phyloP scores from a whole-genome alignment of 2,113 vertebrate genomes.

The Tautogolabrus adspersus region DNA sequence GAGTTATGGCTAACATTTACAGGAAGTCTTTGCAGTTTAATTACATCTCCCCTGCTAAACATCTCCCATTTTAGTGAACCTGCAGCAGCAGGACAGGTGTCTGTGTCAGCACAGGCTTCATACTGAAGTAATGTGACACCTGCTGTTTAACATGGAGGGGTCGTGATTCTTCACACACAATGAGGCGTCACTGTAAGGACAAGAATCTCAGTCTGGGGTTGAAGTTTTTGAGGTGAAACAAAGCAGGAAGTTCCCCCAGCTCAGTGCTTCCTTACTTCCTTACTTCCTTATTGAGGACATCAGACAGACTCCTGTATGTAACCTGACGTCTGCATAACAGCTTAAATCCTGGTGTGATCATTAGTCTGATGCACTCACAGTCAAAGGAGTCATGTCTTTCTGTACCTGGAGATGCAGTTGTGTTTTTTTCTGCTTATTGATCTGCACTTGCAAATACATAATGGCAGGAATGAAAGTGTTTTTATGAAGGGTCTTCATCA shows the following conservation, averaged over 20 bases:
- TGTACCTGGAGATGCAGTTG: conserved; percentile 17
- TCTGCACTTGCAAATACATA: conserved; percentile 30
- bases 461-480: conserved; percentile 35
- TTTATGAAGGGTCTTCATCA: conserved; percentile 41
- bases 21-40: conserved; percentile 12
- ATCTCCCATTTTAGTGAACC: conserved; percentile 46
- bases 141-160: background rate
- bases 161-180: conserved; percentile 18
- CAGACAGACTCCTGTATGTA: background rate
- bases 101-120: background rate
- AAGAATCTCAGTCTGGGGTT: conserved; percentile 8
- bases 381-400: conserved; percentile 24
- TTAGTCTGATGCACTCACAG: conserved; percentile 26
- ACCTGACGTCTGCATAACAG: conserved; percentile 15
- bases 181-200: conserved; percentile 24
- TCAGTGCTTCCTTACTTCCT: background rate
- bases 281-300: background rate
- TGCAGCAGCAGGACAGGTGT: conserved; percentile 48
- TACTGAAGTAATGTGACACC: conserved; percentile 33
- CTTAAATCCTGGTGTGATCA: conserved; percentile 20
- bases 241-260: background rate
- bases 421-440: conserved; percentile 45
- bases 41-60: background rate
- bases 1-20: conserved; percentile 29
- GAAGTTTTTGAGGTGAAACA: conserved; percentile 3